phyloP scores from a whole-genome alignment of 2,797 vertebrate species.

The Lerista edwardsae region DNA sequence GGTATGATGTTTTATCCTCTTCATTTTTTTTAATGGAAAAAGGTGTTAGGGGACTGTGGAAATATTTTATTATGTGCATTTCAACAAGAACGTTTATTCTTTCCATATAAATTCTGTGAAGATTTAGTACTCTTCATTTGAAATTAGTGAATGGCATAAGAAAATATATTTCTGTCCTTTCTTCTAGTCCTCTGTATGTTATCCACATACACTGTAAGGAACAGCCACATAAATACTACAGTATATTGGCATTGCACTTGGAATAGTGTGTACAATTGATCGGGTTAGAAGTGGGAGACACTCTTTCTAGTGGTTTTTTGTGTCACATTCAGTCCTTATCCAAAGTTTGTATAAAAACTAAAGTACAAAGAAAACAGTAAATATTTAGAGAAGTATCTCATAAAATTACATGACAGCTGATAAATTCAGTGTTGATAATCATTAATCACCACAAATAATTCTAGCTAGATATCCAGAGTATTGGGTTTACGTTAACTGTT shows the following conservation, averaged over 20 bases:
- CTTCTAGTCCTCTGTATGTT: not conserved
- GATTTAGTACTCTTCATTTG: not conserved
- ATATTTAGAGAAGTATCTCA: not conserved
- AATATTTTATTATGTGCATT: not conserved
- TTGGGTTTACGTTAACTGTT: not conserved
- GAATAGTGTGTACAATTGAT: fast-evolving
- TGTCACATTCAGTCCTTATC: not conserved
- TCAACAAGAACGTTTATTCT: not conserved
- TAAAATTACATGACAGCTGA: not conserved
- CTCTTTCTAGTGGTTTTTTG: not conserved
- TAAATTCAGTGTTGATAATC: slow-evolving; percentile 5
- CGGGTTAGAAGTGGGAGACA: not conserved
- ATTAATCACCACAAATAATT: not conserved
- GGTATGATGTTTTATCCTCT: not conserved
- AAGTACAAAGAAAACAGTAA: slow-evolving; percentile 13
- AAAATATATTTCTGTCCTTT: not conserved
- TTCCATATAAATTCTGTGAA: not conserved
- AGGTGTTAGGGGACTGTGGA: not conserved
- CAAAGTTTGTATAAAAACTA: not conserved
- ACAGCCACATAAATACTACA: not conserved
- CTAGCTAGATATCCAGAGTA: not conserved
- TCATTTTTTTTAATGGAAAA: not conserved
- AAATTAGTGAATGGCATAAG: not conserved
- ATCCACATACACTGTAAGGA: not conserved
- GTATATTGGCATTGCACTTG: not conserved